Percentiles rank a stretch among this genome's conserved stretches.
Conservation (phyloP, 2,113 vertebrate species). For the Hippocampus abdominalis region DNA sequence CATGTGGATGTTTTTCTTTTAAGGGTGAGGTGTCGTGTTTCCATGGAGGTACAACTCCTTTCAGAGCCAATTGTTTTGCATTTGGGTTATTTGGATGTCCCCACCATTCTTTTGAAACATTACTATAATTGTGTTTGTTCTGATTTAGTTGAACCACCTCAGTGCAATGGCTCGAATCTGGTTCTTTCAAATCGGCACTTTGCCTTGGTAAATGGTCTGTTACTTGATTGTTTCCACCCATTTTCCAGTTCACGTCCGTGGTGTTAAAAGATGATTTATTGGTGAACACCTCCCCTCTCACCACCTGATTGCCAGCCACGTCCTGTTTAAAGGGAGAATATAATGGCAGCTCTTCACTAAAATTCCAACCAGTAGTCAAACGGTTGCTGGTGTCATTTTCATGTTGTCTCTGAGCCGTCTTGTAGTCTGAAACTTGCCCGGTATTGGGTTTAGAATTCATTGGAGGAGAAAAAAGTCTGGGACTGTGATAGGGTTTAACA, state of each 20-base stretch:
- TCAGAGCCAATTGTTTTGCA: constrained; percentile 34
- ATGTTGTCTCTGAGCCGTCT: constrained; percentile 47
- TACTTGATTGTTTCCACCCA: constrained; percentile 39
- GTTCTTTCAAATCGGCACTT: constrained; percentile 38
- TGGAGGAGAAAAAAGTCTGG: constrained; percentile 18
- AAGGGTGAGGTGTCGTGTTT: constrained; percentile 52
- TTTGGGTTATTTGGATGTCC: constrained; percentile 43
- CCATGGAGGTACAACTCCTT: constrained; percentile 31
- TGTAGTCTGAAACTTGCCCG: constrained; percentile 41
- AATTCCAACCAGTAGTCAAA: constrained; percentile 55
- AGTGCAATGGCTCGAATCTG: constrained; percentile 39
- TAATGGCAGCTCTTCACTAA: constrained; percentile 38
- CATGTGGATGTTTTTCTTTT: constrained; percentile 53
- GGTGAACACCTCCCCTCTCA: constrained; percentile 14
- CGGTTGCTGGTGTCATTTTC: constrained; percentile 39
- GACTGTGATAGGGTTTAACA: constrained; percentile 33
- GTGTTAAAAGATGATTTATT: constrained; percentile 23
- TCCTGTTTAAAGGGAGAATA: constrained; percentile 41
- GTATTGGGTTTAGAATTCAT: constrained; percentile 29
- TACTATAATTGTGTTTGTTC: constrained; percentile 44
- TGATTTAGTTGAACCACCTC: constrained; percentile 36
- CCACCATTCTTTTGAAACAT: constrained; percentile 44
- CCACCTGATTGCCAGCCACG: constrained; percentile 20
- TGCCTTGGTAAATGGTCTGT: constrained; percentile 44
- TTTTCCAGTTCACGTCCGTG: constrained; percentile 28